Evolutionary conservation across 1,140 invertebrate species (phyloP), one percentile per base, ranked within the genome.

Genomic region (Drosophila ercepeae): DNA sequence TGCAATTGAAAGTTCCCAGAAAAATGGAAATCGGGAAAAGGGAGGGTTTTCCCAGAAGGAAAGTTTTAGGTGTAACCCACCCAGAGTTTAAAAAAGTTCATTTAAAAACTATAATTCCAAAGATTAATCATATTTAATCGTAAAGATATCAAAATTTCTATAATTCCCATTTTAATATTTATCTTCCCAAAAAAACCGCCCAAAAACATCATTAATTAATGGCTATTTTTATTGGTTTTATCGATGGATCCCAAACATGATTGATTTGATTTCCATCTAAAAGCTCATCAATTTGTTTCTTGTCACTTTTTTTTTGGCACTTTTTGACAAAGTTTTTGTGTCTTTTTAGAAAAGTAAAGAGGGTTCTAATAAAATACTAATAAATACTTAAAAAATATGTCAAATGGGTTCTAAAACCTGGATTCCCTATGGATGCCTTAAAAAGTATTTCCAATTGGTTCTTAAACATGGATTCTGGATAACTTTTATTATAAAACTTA

Each of bases 1-100:
- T 74, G 74, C 54, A 74, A 42, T 60, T 48, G 57, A 61, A 70
- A 64, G 45, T 72, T 74, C 53, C 52, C 41, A 36, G 52, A 57
- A 71, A 3, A 0, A 14, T 16, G 36, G 18, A 11, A n/a, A 32
- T 11, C 3, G 29, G 29, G 9, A 32, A 32, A 32, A 9, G 11
- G 1, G 1, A 14, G 34, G 34, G 1, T 39, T 39, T 39, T 48
- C 72, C 55, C 39, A 50, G 64, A 69, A 69, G 49, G 27, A 13
- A 41, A 4, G 8, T 27, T 11, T 48, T 9, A 7, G 45, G 13
- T 5, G 13, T 7, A 27, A 11, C 8, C 36, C 4, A 8, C 6
- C 8, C 5, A 41, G 6, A 18, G 27, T 61, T 27, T 19, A 25
- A 36, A 29, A 36, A 4, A 16, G 2, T n/a, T 36, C 13, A 19